Conservation (phyloP, 1,140 invertebrate species). For the Batillaria attramentaria region DNA sequence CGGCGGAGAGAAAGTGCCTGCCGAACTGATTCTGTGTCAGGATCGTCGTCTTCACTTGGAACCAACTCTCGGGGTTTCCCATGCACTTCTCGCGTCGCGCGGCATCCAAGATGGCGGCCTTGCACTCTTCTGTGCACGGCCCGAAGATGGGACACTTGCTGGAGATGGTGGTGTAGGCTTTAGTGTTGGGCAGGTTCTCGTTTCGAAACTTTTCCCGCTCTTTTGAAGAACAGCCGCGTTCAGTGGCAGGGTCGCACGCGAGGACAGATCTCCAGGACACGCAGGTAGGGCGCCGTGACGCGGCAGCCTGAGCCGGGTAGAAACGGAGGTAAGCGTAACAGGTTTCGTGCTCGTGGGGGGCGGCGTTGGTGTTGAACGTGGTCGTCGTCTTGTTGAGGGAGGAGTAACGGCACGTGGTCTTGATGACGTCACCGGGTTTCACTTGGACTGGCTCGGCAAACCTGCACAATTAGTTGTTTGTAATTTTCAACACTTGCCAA, state of each 20-base stretch:
- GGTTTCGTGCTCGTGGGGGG: not conserved
- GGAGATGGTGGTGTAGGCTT: not conserved
- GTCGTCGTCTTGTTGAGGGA: constrained; percentile 1
- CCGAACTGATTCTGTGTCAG: not conserved
- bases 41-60: not conserved
- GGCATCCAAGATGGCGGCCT: not conserved
- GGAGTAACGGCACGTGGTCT: not conserved
- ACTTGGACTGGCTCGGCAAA: not conserved
- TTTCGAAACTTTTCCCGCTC: constrained; percentile 1
- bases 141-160: not conserved
- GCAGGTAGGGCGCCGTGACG: not conserved
- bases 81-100: not conserved
- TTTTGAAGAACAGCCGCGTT: not conserved
- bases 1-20: not conserved
- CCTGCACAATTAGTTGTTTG: too few relatives aligned
- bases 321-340: constrained; percentile 4
- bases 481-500: too few relatives aligned
- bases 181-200: not conserved
- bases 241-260: not conserved
- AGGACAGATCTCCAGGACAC: not conserved
- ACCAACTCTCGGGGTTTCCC: not conserved
- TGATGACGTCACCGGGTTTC: constrained; percentile 12
- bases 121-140: not conserved
- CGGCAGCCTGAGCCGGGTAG: not conserved
- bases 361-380: not conserved